These are phyloP conservation scores for Euura saliciscinereae DNA, from an alignment of 1,140 invertebrate species.

Conservation along the genomic window DNA sequence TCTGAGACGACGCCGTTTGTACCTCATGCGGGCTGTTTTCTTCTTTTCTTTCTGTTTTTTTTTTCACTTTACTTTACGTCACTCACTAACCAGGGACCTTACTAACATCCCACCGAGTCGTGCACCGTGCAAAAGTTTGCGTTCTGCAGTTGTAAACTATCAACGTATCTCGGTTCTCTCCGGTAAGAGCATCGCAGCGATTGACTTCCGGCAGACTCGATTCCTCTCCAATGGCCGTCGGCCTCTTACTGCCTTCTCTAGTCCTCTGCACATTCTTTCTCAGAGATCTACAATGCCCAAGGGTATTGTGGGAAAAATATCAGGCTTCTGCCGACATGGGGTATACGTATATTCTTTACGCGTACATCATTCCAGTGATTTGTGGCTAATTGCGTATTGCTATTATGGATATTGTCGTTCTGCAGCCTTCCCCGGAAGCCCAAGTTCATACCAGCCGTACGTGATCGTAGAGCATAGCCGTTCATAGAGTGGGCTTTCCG, in stretches of 20 bases:
- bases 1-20: background rate
- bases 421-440: background rate
- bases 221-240: background rate
- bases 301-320: background rate
- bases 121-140: background rate
- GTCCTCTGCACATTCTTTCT: background rate
- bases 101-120: background rate
- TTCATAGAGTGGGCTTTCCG: background rate
- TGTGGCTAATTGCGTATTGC: conserved; percentile 3
- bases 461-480: background rate
- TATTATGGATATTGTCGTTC: background rate
- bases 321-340: background rate
- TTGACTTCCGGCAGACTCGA: conserved; percentile 4
- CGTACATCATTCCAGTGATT: conserved; percentile 1
- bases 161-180: background rate
- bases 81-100: background rate
- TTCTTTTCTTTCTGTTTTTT: background rate
- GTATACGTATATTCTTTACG: background rate
- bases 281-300: background rate
- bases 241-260: background rate
- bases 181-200: background rate
- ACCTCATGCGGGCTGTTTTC: background rate
- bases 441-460: background rate
- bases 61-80: background rate
- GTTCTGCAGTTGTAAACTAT: background rate